Conservation (phyloP, 2,797 vertebrate genomes). For the Acipenser ruthenus region DNA sequence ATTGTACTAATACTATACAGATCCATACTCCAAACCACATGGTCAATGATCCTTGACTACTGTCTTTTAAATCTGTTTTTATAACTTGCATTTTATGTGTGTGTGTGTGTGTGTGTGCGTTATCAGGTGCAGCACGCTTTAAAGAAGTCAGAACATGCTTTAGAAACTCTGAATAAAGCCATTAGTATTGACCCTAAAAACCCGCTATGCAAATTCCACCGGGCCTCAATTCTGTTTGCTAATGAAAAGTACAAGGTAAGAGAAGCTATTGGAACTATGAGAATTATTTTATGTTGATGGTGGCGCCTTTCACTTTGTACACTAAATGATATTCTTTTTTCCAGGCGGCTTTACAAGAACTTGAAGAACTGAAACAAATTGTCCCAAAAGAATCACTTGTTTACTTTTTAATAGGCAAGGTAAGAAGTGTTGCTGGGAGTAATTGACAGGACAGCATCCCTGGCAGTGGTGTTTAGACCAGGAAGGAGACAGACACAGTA, state of each 20-base stretch:
- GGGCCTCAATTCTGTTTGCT: conserved; percentile 92
- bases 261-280: not conserved
- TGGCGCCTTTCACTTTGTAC: too few species aligned
- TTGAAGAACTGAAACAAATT: conserved; percentile 96
- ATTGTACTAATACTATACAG: too few species aligned
- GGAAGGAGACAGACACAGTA: too few species aligned
- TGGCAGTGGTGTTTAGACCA: too few species aligned
- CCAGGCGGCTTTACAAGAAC: conserved; percentile 94
- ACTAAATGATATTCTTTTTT: conserved; percentile 20
- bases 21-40: too few species aligned
- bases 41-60: too few species aligned
- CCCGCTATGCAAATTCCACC: conserved; percentile 97
- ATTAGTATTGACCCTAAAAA: conserved; percentile 95
- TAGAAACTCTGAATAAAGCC: conserved; percentile 92
- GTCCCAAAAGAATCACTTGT: conserved; percentile 98
- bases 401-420: conserved; percentile 99
- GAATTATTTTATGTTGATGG: not conserved
- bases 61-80: too few species aligned
- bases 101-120: not conserved
- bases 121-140: conserved; percentile 87
- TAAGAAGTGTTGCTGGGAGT: conserved; percentile 33
- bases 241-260: conserved; percentile 96
- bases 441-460: too few species aligned
- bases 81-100: not conserved
- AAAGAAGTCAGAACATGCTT: conserved; percentile 91